Base-by-base conservation (phyloP, 2,797 vertebrate species). In the Garrulus glandarius region DNA sequence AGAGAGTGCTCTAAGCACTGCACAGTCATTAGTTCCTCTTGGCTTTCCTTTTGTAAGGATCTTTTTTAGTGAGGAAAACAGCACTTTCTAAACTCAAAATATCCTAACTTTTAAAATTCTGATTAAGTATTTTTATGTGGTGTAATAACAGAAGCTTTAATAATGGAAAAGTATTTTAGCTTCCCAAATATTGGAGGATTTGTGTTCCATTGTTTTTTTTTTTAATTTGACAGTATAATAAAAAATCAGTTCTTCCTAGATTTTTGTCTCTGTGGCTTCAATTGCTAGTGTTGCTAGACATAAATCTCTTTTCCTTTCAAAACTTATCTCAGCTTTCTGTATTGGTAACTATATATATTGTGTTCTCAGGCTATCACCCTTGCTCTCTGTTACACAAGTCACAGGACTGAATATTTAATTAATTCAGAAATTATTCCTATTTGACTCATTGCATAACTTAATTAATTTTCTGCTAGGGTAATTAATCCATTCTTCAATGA, bases 401-500 rank as follows among this genome's bases (percentile, higher is more conserved):
- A 91, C 36, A 71, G 57, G 47, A 84, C 74, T 75, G 52, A 78
- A 41, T 95, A 88, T 32, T 84, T 92, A 93, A 78, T 93, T 92
- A 94, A 84, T 95, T 91, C 17, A 93, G 86, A 96, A 95, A 81
- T 94, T 94, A 84, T 84, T 95, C 71, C 72, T 91, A 80, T 94
- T 84, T 94, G 71, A 81, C 41, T 93, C 12, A 81, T 93, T 94
- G 89, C 9, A 86, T 94, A 92, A 89, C 34, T 82, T 85, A 77
- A 96, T 96, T 93, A 95, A 87, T 95, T 96, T 95, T 96, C 46
- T 74, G 53, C 36, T 67, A 69, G 16, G n/a, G 71, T 95, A 94
- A 96, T 96, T 93, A 90, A 93, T 93, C 84, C 19, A 67, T 91
- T 93, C 60, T 96, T 95, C 89, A 93, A 59, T 89, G 34, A 15